phyloP scores from a whole-genome alignment of 1,140 invertebrate species.

The Tribolium castaneum region DNA sequence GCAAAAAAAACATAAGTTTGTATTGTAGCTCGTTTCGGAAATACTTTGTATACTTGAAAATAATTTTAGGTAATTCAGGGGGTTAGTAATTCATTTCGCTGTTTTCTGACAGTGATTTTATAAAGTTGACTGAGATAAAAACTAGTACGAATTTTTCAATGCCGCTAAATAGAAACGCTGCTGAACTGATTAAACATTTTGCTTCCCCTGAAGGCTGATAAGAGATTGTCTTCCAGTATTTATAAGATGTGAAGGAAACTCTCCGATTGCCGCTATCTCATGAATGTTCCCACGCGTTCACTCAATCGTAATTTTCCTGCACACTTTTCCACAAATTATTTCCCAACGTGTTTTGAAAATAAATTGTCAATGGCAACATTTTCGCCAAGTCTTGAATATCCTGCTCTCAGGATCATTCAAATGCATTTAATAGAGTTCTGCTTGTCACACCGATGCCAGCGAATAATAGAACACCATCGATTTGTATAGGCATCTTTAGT shows the following conservation, averaged over 20 bases:
- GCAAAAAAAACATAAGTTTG: too few relatives aligned
- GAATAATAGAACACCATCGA: constrained; percentile 6
- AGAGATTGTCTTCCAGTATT: neutral
- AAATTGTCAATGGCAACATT: neutral
- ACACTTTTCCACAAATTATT: neutral
- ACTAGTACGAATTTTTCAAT: too few relatives aligned
- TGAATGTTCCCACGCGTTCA: neutral
- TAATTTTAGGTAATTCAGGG: too few relatives aligned
- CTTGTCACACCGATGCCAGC: neutral
- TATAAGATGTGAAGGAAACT: neutral
- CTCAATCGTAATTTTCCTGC: neutral
- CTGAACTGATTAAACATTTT: neutral
- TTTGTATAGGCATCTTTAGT: constrained; percentile 1
- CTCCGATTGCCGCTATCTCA: neutral
- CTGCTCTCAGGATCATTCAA: neutral
- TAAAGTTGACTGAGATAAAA: too few relatives aligned
- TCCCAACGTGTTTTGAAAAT: neutral
- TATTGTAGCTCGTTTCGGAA: too few relatives aligned
- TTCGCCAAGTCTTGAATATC: neutral
- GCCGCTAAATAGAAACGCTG: too few relatives aligned
- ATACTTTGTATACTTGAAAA: too few relatives aligned
- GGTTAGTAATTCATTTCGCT: too few relatives aligned
- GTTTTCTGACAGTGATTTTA: too few relatives aligned
- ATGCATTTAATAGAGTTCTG: constrained; percentile 1
- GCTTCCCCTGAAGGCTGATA: neutral